phyloP scores from a whole-genome alignment of 2,888 invertebrate species.

The Heteromyza rotundicornis region DNA sequence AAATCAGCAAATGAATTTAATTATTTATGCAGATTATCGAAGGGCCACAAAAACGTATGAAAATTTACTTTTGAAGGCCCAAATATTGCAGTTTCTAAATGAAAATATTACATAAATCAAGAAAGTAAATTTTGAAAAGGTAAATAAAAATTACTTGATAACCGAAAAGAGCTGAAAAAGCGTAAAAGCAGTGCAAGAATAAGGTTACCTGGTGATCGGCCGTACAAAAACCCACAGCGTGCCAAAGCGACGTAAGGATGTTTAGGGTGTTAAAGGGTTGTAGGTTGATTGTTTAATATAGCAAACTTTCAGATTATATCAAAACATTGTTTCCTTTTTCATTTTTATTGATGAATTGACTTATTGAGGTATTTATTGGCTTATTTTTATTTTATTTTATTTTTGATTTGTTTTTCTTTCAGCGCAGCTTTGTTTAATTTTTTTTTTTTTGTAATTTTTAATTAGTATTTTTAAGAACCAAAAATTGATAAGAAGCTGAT shows the following conservation, averaged over 20 bases:
- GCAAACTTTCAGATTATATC: not conserved
- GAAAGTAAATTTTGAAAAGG: too few relatives aligned
- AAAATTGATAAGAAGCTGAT: constrained; percentile 46
- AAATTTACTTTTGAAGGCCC: too few relatives aligned
- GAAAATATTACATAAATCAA: too few relatives aligned
- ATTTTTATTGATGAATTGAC: constrained; percentile 21
- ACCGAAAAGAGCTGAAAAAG: constrained; percentile 45
- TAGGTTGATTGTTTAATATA: constrained; percentile 6
- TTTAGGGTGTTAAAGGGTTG: constrained; percentile 25
- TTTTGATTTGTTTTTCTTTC: constrained; percentile 33
- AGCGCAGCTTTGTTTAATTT: constrained; percentile 4
- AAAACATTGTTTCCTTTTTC: constrained; percentile 23
- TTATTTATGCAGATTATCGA: too few relatives aligned
- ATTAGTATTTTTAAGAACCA: constrained; percentile 31
- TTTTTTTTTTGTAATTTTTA: constrained; percentile 19
- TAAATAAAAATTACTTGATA: too few relatives aligned
- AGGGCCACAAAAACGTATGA: too few relatives aligned
- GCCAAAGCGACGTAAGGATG: constrained; percentile 66
- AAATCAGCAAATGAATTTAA: too few relatives aligned
- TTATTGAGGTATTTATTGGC: constrained; percentile 12
- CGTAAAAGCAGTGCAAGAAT: constrained; percentile 68
- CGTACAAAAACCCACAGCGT: constrained; percentile 72
- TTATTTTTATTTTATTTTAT: constrained; percentile 26
- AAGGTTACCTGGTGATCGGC: constrained; percentile 67
- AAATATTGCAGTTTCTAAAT: too few relatives aligned